Evolutionary conservation across 2,797 vertebrate species (phyloP).

Genomic region (Novumbra hubbsi): DNA sequence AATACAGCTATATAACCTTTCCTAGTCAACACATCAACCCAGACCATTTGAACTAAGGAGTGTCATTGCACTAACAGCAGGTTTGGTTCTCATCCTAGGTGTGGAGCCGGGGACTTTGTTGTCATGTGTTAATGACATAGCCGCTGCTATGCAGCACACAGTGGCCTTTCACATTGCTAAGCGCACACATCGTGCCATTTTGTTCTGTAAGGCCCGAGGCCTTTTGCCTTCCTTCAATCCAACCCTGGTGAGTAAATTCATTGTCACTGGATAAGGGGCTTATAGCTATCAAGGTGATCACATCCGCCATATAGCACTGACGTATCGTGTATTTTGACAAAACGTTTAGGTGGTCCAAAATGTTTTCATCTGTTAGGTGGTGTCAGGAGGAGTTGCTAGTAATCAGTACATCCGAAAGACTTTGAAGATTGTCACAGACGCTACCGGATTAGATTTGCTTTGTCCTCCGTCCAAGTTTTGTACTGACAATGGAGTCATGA

Average conservation of each 20-base stretch:
- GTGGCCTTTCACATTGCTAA: slow-evolving; percentile 81
- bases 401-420: slow-evolving; percentile 85
- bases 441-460: slow-evolving; percentile 75
- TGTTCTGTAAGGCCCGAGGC: slow-evolving; percentile 82
- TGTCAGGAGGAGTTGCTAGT: slow-evolving; percentile 93
- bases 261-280: background rate
- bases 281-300: background rate
- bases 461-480: slow-evolving; percentile 89
- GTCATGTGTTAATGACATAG: slow-evolving; percentile 84
- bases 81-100: slow-evolving; percentile 64
- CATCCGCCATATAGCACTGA: background rate
- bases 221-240: slow-evolving; percentile 72
- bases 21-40: background rate
- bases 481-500: slow-evolving; percentile 96
- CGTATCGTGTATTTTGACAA: background rate
- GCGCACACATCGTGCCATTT: slow-evolving; percentile 85
- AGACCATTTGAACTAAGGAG: background rate
- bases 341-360: background rate
- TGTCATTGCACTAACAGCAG: background rate
- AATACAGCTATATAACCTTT: background rate
- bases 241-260: slow-evolving; percentile 77
- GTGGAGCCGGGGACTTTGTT: slow-evolving; percentile 78
- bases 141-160: slow-evolving; percentile 82
- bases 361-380: slow-evolving; percentile 71
- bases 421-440: slow-evolving; percentile 74